phyloP scores from a whole-genome alignment of 2,888 invertebrate species.

The Corythucha ciliata region DNA sequence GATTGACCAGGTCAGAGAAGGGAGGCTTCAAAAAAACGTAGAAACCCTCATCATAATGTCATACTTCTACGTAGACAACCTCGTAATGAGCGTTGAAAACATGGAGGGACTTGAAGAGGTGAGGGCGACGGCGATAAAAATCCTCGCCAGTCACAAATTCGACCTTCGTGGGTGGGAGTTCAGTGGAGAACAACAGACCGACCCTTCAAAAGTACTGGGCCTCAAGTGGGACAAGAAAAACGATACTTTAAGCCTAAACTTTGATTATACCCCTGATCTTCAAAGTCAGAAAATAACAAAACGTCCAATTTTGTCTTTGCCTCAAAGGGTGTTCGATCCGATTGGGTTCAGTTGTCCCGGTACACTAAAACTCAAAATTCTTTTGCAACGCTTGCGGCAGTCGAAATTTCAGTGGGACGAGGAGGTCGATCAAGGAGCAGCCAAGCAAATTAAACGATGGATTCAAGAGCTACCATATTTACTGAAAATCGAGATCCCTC shows the following conservation, averaged over 20 bases:
- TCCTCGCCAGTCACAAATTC: constrained; percentile 16
- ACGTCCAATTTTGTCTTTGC: constrained; percentile 23
- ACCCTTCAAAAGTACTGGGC: constrained; percentile 19
- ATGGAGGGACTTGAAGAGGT: not conserved
- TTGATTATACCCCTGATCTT: constrained; percentile 8
- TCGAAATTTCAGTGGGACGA: too few species aligned
- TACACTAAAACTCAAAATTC: constrained; percentile 30
- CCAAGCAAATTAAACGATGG: too few species aligned
- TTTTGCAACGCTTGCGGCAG: too few species aligned
- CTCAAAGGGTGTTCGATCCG: constrained; percentile 33
- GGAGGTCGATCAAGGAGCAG: too few species aligned
- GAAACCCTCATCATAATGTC: too few species aligned
- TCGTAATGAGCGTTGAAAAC: not conserved
- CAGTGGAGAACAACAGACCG: constrained; percentile 1
- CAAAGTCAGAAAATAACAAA: constrained; percentile 10
- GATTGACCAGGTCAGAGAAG: too few species aligned
- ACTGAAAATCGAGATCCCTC: too few species aligned
- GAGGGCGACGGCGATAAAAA: not conserved
- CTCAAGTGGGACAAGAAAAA: constrained; percentile 18
- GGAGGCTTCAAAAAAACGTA: not conserved
- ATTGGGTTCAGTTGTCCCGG: constrained; percentile 32
- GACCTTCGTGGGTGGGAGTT: constrained; percentile 25
- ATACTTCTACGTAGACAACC: constrained; percentile 18
- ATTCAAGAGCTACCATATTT: too few species aligned
- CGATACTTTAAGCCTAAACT: constrained; percentile 17